Conservation (phyloP, 1,140 invertebrate species). For the Harpegnathos saltator region DNA sequence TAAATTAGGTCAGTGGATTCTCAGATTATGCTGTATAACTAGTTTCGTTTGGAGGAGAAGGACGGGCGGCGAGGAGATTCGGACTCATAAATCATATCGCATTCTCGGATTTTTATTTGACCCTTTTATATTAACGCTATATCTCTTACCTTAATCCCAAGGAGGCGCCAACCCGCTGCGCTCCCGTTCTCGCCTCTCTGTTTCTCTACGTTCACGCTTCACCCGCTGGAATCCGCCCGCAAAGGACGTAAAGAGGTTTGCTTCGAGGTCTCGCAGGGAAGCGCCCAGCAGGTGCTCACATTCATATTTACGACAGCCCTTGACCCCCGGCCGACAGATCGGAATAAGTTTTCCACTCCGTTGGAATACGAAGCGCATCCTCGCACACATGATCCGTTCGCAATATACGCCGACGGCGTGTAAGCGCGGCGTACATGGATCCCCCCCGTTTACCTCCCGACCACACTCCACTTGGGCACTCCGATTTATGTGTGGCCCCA, state of each 20-base stretch:
- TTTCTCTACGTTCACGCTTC: constrained; percentile 4
- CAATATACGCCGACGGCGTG: constrained; percentile 27
- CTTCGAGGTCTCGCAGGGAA: constrained; percentile 40
- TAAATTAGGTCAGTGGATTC: background rate
- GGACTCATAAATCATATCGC: background rate
- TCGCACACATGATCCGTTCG: constrained; percentile 15
- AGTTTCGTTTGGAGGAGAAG: too few relatives aligned
- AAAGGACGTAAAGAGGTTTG: constrained; percentile 7
- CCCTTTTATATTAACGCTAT: background rate
- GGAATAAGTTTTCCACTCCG: constrained; percentile 78
- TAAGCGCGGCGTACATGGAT: background rate
- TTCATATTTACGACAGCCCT: constrained; percentile 81
- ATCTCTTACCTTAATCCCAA: background rate
- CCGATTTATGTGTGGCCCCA: constrained; percentile 82
- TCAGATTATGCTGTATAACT: background rate
- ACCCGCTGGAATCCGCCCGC: constrained; percentile 12
- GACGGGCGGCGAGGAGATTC: too few relatives aligned
- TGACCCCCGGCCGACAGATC: constrained; percentile 77
- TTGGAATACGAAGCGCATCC: constrained; percentile 37
- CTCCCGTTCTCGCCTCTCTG: constrained; percentile 5
- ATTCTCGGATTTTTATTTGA: background rate
- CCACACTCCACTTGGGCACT: constrained; percentile 27
- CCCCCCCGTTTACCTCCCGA: background rate
- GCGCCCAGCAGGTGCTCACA: constrained; percentile 78
- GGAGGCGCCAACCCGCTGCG: constrained; percentile 26